phyloP scores from a whole-genome alignment of 2,888 invertebrate genomes.

The Sarcophaga carnaria region DNA sequence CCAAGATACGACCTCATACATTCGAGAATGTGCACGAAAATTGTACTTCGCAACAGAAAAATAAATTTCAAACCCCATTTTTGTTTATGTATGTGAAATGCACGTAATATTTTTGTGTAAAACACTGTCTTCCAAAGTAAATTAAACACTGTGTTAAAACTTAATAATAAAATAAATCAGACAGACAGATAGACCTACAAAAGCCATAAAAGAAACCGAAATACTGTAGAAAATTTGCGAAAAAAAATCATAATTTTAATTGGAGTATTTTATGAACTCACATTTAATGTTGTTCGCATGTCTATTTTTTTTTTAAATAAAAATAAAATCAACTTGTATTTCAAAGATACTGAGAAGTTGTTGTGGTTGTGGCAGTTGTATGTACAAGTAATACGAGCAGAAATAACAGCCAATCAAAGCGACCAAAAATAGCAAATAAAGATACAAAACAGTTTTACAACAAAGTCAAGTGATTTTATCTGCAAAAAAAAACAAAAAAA shows the following conservation, averaged over 20 bases:
- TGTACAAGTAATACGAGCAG: neutral
- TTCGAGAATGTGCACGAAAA: no score
- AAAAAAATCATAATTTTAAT: slow-evolving; percentile 34
- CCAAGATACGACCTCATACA: no score
- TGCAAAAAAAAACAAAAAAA: neutral
- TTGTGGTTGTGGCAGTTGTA: neutral
- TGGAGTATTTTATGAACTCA: slow-evolving; percentile 54
- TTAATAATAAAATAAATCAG: no score
- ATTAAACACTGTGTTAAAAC: no score
- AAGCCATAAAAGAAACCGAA: neutral
- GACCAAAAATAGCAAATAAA: slow-evolving; percentile 32
- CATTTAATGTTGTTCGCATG: slow-evolving; percentile 37
- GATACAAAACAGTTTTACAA: slow-evolving; percentile 1
- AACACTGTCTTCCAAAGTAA: neutral
- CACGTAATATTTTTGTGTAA: neutral
- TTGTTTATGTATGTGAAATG: no score
- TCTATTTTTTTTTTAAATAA: slow-evolving; percentile 22
- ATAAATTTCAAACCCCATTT: no score
- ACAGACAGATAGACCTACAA: neutral
- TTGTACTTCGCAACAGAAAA: no score
- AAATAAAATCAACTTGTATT: slow-evolving; percentile 13
- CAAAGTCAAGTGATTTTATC: no score
- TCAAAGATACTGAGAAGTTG: neutral
- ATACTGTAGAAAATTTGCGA: slow-evolving; percentile 10
- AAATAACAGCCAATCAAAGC: slow-evolving; percentile 6